Conservation (phyloP, 2,113 vertebrate genomes). For the Calyptomena viridis region DNA sequence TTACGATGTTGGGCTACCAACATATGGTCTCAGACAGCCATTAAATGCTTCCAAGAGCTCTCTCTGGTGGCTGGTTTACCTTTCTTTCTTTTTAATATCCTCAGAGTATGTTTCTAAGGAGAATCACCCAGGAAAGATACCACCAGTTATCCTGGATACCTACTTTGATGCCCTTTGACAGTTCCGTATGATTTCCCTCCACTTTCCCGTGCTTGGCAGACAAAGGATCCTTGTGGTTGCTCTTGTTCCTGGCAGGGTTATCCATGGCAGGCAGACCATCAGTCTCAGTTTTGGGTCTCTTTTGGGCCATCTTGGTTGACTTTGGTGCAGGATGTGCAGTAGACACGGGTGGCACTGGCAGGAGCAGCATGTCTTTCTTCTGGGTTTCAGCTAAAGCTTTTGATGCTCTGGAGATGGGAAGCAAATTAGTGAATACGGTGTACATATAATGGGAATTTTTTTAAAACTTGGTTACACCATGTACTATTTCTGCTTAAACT, state of each 20-base stretch:
- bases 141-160: not conserved
- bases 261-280: conserved; percentile 27
- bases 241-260: conserved; percentile 51
- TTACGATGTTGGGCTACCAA: accelerated
- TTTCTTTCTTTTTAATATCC: not conserved
- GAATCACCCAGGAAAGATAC: not conserved
- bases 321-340: conserved; percentile 50
- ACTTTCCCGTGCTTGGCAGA: conserved; percentile 78
- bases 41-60: not conserved
- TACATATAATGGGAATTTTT: not conserved
- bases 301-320: conserved; percentile 64
- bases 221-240: conserved; percentile 49
- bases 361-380: conserved; percentile 59
- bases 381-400: conserved; percentile 65
- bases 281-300: conserved; percentile 54
- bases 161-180: conserved; percentile 65
- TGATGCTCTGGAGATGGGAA: conserved; percentile 61
- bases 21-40: not conserved
- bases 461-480: not conserved
- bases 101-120: not conserved
- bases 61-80: not conserved
- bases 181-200: conserved; percentile 61
- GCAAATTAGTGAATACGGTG: not conserved
- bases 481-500: not conserved
- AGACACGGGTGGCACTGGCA: not conserved